Evolutionary conservation across 2,797 vertebrate species (phyloP).

Genomic region (Mormyrus hasselquistii): DNA sequence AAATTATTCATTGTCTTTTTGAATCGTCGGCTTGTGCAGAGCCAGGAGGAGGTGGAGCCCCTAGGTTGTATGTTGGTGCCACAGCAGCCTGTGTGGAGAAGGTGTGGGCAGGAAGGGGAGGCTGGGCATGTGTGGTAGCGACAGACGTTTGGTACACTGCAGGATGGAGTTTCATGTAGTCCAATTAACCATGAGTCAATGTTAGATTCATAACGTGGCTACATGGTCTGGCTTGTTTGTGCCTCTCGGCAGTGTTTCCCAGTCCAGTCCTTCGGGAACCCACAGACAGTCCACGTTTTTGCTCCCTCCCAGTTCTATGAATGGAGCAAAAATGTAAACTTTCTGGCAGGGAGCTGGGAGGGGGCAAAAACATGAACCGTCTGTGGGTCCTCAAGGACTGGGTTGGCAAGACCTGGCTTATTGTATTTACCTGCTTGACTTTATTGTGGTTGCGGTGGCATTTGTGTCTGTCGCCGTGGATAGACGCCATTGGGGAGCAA

Average conservation of each 20-base stretch:
- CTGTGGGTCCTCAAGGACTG: neutral
- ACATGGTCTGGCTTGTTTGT: neutral
- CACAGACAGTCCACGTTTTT: neutral
- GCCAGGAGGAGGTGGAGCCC: neutral
- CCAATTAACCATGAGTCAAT: neutral
- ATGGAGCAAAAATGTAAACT: neutral
- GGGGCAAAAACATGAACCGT: neutral
- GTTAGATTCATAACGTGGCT: neutral
- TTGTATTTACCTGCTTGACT: neutral
- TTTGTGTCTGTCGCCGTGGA: neutral
- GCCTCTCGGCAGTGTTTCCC: neutral
- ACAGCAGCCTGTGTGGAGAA: neutral
- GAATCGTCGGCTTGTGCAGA: neutral
- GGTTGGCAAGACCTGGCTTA: neutral
- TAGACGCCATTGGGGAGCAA: neutral
- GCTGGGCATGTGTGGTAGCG: neutral
- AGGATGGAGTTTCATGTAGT: neutral
- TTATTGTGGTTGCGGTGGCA: neutral
- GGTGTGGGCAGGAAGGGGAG: neutral
- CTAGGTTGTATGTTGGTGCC: neutral
- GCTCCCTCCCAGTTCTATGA: neutral
- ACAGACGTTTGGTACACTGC: neutral
- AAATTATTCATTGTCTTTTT: conserved; percentile 17
- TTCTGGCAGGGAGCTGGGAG: neutral
- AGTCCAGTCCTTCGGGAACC: neutral